phyloP scores from a whole-genome alignment of 2,888 invertebrate species.

The Cyrtodaria siliqua region DNA sequence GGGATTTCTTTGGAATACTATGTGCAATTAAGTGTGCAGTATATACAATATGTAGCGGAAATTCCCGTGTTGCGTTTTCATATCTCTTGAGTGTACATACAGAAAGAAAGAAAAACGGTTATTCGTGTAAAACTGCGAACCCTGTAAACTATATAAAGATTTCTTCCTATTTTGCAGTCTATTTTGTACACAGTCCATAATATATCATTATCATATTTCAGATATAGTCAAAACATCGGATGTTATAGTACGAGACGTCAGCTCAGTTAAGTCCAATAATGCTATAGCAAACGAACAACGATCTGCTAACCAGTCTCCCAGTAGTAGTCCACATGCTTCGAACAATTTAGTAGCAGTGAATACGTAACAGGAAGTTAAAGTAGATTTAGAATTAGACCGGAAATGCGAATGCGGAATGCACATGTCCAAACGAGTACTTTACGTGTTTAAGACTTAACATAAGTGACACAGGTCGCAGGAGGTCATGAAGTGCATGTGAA shows the following conservation, averaged over 20 bases:
- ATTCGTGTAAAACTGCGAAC: too few species aligned
- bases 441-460: too few species aligned
- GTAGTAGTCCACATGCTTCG: constrained; percentile 75
- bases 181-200: too few species aligned
- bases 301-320: constrained; percentile 74
- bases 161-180: background rate
- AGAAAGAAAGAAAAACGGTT: too few species aligned
- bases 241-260: constrained; percentile 68
- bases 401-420: constrained; percentile 6
- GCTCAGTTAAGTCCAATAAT: constrained; percentile 61
- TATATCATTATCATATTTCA: constrained; percentile 31
- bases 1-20: too few species aligned
- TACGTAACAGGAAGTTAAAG: constrained; percentile 70
- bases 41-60: too few species aligned
- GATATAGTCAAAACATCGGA: constrained; percentile 72
- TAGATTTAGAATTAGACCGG: background rate
- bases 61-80: too few species aligned
- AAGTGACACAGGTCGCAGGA: too few species aligned
- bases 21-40: too few species aligned
- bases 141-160: too few species aligned
- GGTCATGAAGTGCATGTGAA: too few species aligned
- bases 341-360: constrained; percentile 81
- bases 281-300: constrained; percentile 73
- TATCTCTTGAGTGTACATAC: too few species aligned
- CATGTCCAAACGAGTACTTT: background rate